phyloP scores from a whole-genome alignment of 2,797 vertebrate species.

The Coregonus suidteri region DNA sequence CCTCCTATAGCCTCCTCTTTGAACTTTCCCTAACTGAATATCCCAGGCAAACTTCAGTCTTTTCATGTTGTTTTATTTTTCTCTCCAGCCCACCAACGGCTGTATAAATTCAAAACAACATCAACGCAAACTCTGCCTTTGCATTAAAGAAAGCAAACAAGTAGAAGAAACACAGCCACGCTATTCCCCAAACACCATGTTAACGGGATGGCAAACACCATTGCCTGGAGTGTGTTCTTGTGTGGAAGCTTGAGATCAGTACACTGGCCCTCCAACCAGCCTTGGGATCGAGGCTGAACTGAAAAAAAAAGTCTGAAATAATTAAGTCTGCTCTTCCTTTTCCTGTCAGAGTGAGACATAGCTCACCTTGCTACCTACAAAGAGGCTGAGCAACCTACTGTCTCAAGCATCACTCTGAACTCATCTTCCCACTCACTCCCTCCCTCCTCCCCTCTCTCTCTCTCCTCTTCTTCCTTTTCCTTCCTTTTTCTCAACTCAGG shows the following conservation, averaged over 20 bases:
- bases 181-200: constrained; percentile 72
- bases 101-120: constrained; percentile 70
- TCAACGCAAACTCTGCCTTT: constrained; percentile 60
- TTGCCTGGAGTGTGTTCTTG: constrained; percentile 18
- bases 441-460: constrained; percentile 34
- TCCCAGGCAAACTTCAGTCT: constrained; percentile 56
- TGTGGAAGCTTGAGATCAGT: constrained; percentile 57
- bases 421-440: constrained; percentile 40
- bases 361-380: constrained; percentile 75
- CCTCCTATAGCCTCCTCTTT: not conserved
- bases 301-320: constrained; percentile 59
- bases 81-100: constrained; percentile 57
- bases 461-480: not conserved
- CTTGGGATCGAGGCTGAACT: constrained; percentile 62
- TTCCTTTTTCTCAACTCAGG: constrained; percentile 14
- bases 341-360: constrained; percentile 47
- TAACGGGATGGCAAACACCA: constrained; percentile 76
- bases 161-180: not conserved
- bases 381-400: constrained; percentile 68
- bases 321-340: constrained; percentile 57
- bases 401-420: constrained; percentile 75
- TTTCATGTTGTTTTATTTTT: constrained; percentile 50
- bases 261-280: constrained; percentile 67
- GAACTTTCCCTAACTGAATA: constrained; percentile 55
- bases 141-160: constrained; percentile 71